These are phyloP conservation scores for Ochotona curzoniae DNA, from an alignment of 2,113 vertebrate genomes.

Conservation along the genomic window DNA sequence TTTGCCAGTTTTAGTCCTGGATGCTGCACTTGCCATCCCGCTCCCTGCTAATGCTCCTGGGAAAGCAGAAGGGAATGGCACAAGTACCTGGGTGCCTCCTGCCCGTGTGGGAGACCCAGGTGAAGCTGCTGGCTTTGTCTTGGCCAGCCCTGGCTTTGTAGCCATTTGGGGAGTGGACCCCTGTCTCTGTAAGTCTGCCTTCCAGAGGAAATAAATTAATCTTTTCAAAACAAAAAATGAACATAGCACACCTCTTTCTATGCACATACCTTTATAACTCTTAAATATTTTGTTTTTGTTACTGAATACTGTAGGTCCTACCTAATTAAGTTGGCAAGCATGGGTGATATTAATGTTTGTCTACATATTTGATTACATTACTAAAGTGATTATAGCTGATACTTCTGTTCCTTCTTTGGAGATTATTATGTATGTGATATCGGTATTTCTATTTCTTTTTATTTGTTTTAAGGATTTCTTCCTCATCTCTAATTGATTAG, in stretches of 20 bases:
- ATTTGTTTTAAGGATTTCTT: constrained; percentile 12
- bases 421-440: not conserved
- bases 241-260: not conserved
- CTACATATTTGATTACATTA: not conserved
- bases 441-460: not conserved
- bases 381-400: not conserved
- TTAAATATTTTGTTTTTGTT: not conserved
- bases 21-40: too few species aligned
- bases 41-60: too few species aligned
- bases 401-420: not conserved
- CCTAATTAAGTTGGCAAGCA: not conserved
- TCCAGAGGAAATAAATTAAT: too few species aligned
- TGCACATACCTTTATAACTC: not conserved
- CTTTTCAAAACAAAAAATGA: not conserved
- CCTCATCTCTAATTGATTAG: not conserved
- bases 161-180: too few species aligned
- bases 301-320: not conserved
- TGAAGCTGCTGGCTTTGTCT: too few species aligned
- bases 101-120: too few species aligned
- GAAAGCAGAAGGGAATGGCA: too few species aligned
- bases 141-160: too few species aligned
- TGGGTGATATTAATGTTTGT: not conserved
- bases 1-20: too few species aligned
- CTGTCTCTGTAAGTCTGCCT: too few species aligned
- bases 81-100: too few species aligned